A percentile compares a stretch with the other conserved stretches of the same genome.
phyloP scores from a whole-genome alignment of 2,888 invertebrate species.

The Lasioglossum figueresi region DNA sequence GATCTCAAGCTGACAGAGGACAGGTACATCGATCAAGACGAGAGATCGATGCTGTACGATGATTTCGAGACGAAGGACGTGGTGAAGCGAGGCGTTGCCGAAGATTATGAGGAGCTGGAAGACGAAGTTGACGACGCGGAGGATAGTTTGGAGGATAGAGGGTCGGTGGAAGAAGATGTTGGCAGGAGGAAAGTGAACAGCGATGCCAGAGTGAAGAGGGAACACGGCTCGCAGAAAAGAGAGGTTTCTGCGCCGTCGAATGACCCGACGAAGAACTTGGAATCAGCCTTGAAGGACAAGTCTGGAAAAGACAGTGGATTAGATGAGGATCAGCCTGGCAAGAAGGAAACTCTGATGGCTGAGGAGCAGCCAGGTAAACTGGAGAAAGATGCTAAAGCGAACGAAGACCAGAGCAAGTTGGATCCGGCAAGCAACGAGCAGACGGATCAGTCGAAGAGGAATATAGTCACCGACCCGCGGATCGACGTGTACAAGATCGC shows the following conservation, averaged over 20 bases:
- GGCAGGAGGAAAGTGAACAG: slow-evolving; percentile 37
- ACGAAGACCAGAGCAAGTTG: background rate
- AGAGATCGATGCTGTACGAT: slow-evolving; percentile 60
- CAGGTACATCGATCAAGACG: slow-evolving; percentile 57
- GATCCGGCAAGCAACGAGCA: background rate
- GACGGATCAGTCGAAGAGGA: slow-evolving; percentile 23
- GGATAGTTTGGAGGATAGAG: slow-evolving; percentile 20
- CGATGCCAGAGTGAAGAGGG: slow-evolving; percentile 57
- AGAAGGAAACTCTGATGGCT: background rate
- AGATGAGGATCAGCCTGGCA: background rate
- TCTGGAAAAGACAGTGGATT: background rate
- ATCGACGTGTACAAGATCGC: background rate
- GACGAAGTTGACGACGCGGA: slow-evolving; percentile 28
- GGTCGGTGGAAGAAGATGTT: slow-evolving; percentile 12
- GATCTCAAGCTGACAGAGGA: slow-evolving; percentile 17
- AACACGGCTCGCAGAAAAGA: slow-evolving; percentile 7
- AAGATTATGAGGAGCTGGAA: slow-evolving; percentile 68
- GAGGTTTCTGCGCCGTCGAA: background rate
- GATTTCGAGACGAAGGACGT: slow-evolving; percentile 69
- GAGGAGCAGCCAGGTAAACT: background rate
- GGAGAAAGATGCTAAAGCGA: background rate
- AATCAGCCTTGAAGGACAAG: background rate
- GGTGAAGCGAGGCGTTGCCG: slow-evolving; percentile 57
- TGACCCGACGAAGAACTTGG: background rate
- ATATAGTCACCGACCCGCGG: background rate